A percentile compares a stretch with the other conserved stretches of the same genome.
phyloP scores from a whole-genome alignment of 2,113 vertebrate species.

The Notothenia coriiceps region DNA sequence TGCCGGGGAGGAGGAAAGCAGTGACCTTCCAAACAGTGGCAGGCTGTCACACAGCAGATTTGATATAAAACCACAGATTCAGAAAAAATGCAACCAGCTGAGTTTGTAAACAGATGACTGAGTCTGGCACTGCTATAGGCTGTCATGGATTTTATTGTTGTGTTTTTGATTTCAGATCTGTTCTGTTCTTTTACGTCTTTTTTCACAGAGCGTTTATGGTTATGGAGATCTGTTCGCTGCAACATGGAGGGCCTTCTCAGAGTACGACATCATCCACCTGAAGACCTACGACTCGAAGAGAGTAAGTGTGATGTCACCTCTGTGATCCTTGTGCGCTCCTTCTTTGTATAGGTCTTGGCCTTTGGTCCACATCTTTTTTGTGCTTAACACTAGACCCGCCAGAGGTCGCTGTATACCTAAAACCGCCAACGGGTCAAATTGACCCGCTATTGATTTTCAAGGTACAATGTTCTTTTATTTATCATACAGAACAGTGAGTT shows the following conservation, averaged over 20 bases:
- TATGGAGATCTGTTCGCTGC: conserved; percentile 97
- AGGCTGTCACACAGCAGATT: conserved; percentile 15
- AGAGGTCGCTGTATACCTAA: no score
- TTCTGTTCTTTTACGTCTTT: conserved; percentile 37
- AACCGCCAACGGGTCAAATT: no score
- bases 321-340: not conserved
- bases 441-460: no score
- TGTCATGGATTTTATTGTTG: not conserved
- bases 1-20: conserved; percentile 36
- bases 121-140: not conserved
- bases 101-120: conserved; percentile 13
- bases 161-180: conserved; percentile 35
- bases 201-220: conserved; percentile 89
- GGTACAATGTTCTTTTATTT: no score
- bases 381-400: no score
- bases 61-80: conserved; percentile 2
- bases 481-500: no score
- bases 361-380: no score
- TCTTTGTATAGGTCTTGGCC: not conserved
- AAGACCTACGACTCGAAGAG: conserved; percentile 94
- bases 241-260: conserved; percentile 93
- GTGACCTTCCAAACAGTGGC: conserved; percentile 42
- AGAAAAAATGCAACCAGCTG: not conserved
- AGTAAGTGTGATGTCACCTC: conserved; percentile 79
- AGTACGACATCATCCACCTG: conserved; percentile 91